Base-by-base conservation (phyloP, 2,888 invertebrate species). In the Apamea sordens region DNA sequence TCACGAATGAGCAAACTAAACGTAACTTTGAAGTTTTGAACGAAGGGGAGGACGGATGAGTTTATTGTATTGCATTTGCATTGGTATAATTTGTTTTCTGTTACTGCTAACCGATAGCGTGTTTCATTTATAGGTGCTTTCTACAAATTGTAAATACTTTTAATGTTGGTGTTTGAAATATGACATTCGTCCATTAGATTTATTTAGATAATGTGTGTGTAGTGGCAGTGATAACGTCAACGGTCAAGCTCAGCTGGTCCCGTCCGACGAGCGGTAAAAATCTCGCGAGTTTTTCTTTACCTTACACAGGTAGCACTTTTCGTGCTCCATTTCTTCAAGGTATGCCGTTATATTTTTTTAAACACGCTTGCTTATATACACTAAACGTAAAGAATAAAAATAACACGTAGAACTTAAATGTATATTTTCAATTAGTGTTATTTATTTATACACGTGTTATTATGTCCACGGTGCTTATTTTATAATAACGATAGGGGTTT, bases 191-290 rank as follows among this genome's bases (percentile, higher is more conserved):
- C 78, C 79, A 73, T 77, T 80, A 82, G 44, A 73, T 84, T 61
- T 65, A 82, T 77, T 82, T 79, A 83, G 83, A 83, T 87, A 85
- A 81, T 88, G 90, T 90, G 89, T 85, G 91, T 91, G 86, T 85
- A 88, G 89, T 91, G 91, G 87, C 92, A 93, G 94, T 95, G 95
- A 93, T 95, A 96, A 94, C 94, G 93, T 94, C 95, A 92, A 93
- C 92, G 92, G 95, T 96, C 96, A 95, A 96, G 96, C 95, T 96
- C 97, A 96, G 96, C 96, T 97, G 96, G 94, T 94, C 93, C 86
- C 88, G 92, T 93, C 88, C 86, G 92, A 93, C 93, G 95, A 96
- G 96, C 96, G 96, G 96, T 96, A 96, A 96, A 94, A 96, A 94
- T 95, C 93, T 95, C 92, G 92, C 94, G 92, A 94, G 94, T 95